These are phyloP conservation scores for Aricia artaxerxes DNA, from an alignment of 2,888 invertebrate genomes.

Conservation along the genomic window DNA sequence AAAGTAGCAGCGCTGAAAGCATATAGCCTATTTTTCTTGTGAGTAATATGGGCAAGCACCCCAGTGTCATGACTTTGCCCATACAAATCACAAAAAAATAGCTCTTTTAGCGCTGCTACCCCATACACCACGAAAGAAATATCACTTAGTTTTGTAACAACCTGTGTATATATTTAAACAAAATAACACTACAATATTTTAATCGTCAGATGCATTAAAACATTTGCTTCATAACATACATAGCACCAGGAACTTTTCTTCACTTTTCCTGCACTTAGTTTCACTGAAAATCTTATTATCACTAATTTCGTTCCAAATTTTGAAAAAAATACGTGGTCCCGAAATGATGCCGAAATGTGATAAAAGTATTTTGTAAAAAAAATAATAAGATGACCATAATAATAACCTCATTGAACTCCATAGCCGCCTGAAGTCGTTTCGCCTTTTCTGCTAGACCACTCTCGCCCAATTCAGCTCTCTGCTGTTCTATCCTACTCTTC, in stretches of 20 bases:
- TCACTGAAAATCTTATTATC: not conserved
- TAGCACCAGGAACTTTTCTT: not conserved
- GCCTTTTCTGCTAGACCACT: conserved; percentile 84
- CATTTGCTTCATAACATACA: not conserved
- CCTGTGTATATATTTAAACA: not conserved
- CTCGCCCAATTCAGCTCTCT: conserved; percentile 83
- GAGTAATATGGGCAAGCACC: no score
- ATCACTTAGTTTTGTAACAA: no score
- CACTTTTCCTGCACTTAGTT: not conserved
- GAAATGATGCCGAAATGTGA: not conserved
- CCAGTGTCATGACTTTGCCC: no score
- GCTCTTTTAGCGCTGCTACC: no score
- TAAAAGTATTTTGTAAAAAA: not conserved
- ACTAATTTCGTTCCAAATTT: not conserved
- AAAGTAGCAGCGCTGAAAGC: no score
- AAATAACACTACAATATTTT: not conserved
- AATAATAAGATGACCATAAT: not conserved
- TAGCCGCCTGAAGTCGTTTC: conserved; percentile 83
- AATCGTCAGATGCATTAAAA: not conserved
- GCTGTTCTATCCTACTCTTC: conserved; percentile 84
- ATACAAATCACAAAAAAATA: no score
- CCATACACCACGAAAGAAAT: no score
- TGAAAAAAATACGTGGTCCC: not conserved
- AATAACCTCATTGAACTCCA: conserved; percentile 85
- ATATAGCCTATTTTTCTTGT: no score